phyloP scores from a whole-genome alignment of 2,113 vertebrate genomes.

The Nycticebus coucang region DNA sequence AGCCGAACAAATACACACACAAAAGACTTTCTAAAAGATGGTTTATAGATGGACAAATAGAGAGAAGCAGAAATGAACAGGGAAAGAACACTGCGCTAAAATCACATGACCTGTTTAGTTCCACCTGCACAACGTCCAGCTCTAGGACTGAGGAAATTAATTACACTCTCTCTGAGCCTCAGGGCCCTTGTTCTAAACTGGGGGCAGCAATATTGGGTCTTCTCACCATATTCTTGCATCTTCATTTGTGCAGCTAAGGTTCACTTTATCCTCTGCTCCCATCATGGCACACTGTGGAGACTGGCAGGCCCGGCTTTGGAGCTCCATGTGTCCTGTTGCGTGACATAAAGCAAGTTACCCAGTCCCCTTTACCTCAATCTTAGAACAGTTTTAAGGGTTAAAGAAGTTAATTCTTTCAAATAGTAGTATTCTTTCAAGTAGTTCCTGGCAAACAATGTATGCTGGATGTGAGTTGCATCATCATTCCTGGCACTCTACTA shows the following conservation, averaged over 20 bases:
- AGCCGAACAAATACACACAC: too few relatives aligned
- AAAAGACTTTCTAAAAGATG: not conserved
- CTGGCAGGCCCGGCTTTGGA: not conserved
- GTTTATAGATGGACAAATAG: not conserved
- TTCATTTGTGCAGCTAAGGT: not conserved
- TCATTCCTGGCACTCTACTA: not conserved
- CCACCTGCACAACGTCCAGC: not conserved
- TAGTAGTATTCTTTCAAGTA: too few relatives aligned
- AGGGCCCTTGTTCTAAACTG: not conserved
- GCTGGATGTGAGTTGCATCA: accelerated
- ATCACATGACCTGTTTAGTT: not conserved
- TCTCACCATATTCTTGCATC: too few relatives aligned
- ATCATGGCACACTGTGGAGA: not conserved
- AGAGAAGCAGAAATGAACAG: not conserved
- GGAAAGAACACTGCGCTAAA: not conserved
- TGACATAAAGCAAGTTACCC: not conserved
- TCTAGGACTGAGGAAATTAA: not conserved
- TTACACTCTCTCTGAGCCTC: not conserved
- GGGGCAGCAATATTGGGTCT: too few relatives aligned
- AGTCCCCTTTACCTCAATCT: not conserved
- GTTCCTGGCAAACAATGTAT: not conserved
- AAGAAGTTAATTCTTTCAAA: not conserved
- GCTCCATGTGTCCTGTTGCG: accelerated
- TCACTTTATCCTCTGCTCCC: not conserved
- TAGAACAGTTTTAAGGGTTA: not conserved